These are phyloP conservation scores for Synergus laeviventris DNA, from an alignment of 2,888 invertebrate species.

Conservation along the genomic window DNA sequence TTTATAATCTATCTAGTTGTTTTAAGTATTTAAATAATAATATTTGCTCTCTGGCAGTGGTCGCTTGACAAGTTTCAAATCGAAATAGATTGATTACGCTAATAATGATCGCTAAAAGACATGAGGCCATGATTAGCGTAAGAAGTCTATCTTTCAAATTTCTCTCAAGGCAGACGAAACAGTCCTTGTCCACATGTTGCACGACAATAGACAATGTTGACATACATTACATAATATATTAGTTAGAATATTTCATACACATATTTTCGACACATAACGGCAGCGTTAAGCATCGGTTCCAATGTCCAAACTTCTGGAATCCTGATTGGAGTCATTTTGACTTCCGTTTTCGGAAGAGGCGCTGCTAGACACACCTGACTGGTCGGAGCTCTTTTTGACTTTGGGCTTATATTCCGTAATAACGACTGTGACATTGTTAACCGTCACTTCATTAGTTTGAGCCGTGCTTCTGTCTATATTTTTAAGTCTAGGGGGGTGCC, in stretches of 20 bases:
- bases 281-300: constrained; percentile 73
- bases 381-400: constrained; percentile 74
- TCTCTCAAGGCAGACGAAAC: constrained; percentile 58
- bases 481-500: constrained; percentile 89
- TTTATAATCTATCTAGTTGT: constrained; percentile 16
- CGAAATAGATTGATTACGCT: constrained; percentile 60
- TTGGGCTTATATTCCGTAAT: constrained; percentile 97
- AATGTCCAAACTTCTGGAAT: constrained; percentile 76
- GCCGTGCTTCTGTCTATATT: constrained; percentile 95
- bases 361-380: constrained; percentile 76
- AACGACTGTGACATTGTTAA: constrained; percentile 97
- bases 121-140: constrained; percentile 62
- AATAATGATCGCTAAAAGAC: constrained; percentile 55
- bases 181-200: constrained; percentile 57
- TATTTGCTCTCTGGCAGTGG: constrained; percentile 66
- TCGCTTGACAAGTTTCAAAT: constrained; percentile 58
- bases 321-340: constrained; percentile 77
- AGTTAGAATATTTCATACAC: constrained; percentile 65
- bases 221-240: constrained; percentile 64
- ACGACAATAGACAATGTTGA: constrained; percentile 52
- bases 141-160: constrained; percentile 58
- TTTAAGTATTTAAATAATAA: constrained; percentile 39
- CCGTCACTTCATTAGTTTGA: constrained; percentile 95
- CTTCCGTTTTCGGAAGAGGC: constrained; percentile 77
- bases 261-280: constrained; percentile 49